phyloP scores from a whole-genome alignment of 2,888 invertebrate species.

The Coleophora deauratella region DNA sequence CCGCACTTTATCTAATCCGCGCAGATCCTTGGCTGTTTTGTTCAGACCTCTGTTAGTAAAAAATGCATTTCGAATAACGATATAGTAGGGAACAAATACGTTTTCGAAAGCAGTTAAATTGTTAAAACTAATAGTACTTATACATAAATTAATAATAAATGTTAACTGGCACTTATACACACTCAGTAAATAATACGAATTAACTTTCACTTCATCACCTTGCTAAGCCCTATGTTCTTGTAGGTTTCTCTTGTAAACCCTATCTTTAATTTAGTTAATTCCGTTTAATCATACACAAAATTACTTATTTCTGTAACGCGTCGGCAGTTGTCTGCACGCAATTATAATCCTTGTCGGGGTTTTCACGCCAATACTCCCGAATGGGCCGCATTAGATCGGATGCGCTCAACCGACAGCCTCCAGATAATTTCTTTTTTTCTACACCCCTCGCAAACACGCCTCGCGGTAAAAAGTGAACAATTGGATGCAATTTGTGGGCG shows the following conservation, averaged over 20 bases:
- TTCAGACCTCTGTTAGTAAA: slow-evolving; percentile 15
- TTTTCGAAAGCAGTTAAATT: too few relatives aligned
- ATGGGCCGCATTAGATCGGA: slow-evolving; percentile 50
- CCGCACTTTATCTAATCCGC: slow-evolving; percentile 54
- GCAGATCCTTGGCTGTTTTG: slow-evolving; percentile 28
- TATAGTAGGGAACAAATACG: too few relatives aligned
- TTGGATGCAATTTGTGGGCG: slow-evolving; percentile 72
- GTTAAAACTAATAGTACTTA: too few relatives aligned
- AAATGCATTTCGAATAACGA: too few relatives aligned
- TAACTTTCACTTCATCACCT: too few relatives aligned
- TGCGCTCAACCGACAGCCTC: slow-evolving; percentile 36
- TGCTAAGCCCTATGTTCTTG: slow-evolving; percentile 3
- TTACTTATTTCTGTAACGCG: slow-evolving; percentile 23
- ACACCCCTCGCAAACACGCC: slow-evolving; percentile 50
- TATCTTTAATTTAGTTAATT: too few relatives aligned
- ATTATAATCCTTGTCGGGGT: slow-evolving; percentile 37
- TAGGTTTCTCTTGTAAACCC: background rate
- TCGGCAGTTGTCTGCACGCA: slow-evolving; percentile 30
- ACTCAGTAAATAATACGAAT: too few relatives aligned
- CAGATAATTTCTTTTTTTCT: slow-evolving; percentile 45
- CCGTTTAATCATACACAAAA: slow-evolving; percentile 30
- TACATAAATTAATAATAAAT: too few relatives aligned
- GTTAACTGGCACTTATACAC: too few relatives aligned
- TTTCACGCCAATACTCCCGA: slow-evolving; percentile 55
- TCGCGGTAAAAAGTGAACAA: slow-evolving; percentile 71